Evolutionary conservation across 2,113 vertebrate species (phyloP).

Genomic region (Turnix velox): DNA sequence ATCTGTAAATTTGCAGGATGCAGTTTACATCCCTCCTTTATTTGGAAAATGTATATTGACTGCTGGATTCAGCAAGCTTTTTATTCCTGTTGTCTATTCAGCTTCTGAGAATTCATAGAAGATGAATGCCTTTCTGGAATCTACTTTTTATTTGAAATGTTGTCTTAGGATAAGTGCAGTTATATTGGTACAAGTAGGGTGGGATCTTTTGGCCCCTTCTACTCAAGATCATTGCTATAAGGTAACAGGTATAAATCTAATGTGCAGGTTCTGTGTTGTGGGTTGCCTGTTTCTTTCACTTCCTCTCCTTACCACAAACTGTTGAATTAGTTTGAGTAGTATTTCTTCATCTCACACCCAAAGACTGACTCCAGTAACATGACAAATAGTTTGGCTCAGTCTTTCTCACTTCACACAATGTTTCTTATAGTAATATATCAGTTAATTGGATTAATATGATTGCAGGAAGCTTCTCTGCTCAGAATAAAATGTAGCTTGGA

Average conservation of each 20-base stretch:
- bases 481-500: neutral
- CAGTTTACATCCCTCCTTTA: neutral
- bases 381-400: neutral
- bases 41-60: neutral
- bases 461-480: neutral
- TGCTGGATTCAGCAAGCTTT: neutral
- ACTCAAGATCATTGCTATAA: neutral
- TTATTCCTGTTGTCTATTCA: neutral
- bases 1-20: neutral
- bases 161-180: neutral
- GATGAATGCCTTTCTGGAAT: neutral
- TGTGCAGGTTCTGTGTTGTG: neutral
- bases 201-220: neutral
- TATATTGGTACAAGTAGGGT: no score
- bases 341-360: neutral
- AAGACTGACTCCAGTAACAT: neutral
- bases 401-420: neutral
- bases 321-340: neutral
- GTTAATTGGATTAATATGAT: neutral
- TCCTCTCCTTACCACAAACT: fast-evolving
- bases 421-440: neutral
- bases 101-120: neutral
- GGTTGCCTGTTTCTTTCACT: neutral
- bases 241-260: neutral
- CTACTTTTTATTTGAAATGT: neutral